Evolutionary conservation across 2,797 vertebrate species (phyloP).

Genomic region (Heteromormyrus szaboi): DNA sequence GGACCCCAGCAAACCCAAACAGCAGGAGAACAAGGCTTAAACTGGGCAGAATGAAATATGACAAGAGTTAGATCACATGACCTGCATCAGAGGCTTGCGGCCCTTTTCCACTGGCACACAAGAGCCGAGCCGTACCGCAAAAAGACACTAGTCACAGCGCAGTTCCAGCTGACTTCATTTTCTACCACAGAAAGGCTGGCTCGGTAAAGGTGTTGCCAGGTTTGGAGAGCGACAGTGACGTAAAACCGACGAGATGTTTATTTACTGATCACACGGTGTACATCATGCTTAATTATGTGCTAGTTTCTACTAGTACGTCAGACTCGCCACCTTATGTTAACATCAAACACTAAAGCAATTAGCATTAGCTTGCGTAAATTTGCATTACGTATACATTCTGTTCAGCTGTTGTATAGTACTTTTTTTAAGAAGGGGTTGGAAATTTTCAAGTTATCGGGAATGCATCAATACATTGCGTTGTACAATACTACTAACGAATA

Average conservation of each 20-base stretch:
- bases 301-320: neutral
- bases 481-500: neutral
- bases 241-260: neutral
- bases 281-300: neutral
- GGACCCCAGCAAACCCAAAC: slow-evolving; percentile 58
- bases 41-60: slow-evolving; percentile 66
- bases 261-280: neutral
- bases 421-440: neutral
- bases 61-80: neutral
- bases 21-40: slow-evolving; percentile 56
- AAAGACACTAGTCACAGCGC: neutral
- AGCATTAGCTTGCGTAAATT: neutral
- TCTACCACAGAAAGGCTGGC: neutral
- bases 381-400: neutral
- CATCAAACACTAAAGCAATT: neutral
- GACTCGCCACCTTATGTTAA: neutral
- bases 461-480: neutral
- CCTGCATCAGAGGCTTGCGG: slow-evolving; percentile 27
- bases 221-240: neutral
- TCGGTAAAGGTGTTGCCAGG: neutral
- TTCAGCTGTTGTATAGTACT: neutral
- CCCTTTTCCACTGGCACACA: neutral
- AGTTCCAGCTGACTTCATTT: neutral
- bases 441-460: neutral
- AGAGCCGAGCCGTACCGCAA: neutral